Conservation (phyloP, 2,888 invertebrate species). For the Cordilura impudica region DNA sequence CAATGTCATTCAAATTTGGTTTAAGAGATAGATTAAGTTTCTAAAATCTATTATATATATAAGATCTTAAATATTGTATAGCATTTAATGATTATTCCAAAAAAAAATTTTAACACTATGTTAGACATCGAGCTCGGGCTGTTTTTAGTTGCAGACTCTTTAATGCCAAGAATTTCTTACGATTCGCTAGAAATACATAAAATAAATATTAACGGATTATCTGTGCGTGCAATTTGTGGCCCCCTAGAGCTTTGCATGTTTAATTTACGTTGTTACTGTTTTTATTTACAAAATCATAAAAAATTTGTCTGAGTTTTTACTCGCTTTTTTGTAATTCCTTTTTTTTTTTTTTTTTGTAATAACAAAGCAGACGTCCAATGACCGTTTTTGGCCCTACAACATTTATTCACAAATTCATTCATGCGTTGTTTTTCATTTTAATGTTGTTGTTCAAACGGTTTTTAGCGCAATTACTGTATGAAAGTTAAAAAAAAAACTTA, state of each 20-base stretch:
- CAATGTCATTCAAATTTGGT: too few relatives aligned
- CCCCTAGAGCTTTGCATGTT: neutral
- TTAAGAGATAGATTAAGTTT: too few relatives aligned
- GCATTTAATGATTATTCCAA: too few relatives aligned
- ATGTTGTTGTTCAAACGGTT: slow-evolving; percentile 12
- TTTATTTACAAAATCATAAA: neutral
- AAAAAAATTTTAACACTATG: too few relatives aligned
- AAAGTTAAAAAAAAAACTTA: slow-evolving; percentile 37
- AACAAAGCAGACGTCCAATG: slow-evolving; percentile 42
- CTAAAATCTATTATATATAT: too few relatives aligned
- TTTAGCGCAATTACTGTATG: slow-evolving; percentile 41
- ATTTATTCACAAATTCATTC: neutral
- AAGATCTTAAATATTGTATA: too few relatives aligned
- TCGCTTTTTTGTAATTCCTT: neutral
- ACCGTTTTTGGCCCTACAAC: slow-evolving; percentile 48
- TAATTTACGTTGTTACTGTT: neutral
- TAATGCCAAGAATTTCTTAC: too few relatives aligned
- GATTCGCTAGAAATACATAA: too few relatives aligned
- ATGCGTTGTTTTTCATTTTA: slow-evolving; percentile 11
- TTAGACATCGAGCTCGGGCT: too few relatives aligned
- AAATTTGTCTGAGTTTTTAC: neutral
- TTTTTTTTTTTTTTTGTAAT: slow-evolving; percentile 11
- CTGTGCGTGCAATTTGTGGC: too few relatives aligned
- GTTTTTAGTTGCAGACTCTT: too few relatives aligned
- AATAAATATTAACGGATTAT: too few relatives aligned